phyloP scores from a whole-genome alignment of 1,140 invertebrate genomes.

The Euschistus heros region DNA sequence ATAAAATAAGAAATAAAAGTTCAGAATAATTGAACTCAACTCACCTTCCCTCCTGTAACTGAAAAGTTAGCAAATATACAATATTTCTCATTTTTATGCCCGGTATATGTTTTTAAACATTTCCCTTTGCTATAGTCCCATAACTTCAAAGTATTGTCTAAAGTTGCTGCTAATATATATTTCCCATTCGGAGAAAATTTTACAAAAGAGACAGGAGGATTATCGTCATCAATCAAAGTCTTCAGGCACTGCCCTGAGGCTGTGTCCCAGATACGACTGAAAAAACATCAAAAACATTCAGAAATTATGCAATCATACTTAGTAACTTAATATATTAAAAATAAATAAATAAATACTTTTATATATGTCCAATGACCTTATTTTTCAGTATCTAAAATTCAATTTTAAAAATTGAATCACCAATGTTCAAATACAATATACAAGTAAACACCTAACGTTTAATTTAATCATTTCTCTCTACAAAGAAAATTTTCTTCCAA shows the following conservation, averaged over 20 bases:
- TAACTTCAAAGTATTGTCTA: conserved; percentile 96
- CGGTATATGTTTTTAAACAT: conserved; percentile 95
- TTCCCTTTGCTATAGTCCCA: conserved; percentile 99
- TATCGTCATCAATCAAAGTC: conserved; percentile 92
- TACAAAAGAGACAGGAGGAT: conserved; percentile 98
- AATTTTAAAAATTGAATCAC: no score
- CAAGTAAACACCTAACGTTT: no score
- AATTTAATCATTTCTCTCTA: no score
- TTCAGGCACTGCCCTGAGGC: conserved; percentile 98
- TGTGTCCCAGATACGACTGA: conserved; percentile 98
- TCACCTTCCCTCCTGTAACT: conserved; percentile 95
- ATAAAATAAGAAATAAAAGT: background rate
- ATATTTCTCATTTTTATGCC: conserved; percentile 98
- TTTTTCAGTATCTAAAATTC: no score
- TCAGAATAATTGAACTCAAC: conserved; percentile 22
- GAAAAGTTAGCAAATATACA: conserved; percentile 99
- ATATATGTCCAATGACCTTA: no score
- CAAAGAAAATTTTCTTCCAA: no score
- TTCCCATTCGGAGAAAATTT: conserved; percentile 99
- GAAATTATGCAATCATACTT: no score
- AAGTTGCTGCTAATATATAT: conserved; percentile 94
- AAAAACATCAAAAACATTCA: no score
- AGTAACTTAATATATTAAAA: no score
- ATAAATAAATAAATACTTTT: no score
- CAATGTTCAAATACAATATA: no score